A percentile compares a stretch with the other conserved stretches of the same genome.
Conservation (phyloP, 2,113 vertebrate species). For the Erpornis zantholeuca region DNA sequence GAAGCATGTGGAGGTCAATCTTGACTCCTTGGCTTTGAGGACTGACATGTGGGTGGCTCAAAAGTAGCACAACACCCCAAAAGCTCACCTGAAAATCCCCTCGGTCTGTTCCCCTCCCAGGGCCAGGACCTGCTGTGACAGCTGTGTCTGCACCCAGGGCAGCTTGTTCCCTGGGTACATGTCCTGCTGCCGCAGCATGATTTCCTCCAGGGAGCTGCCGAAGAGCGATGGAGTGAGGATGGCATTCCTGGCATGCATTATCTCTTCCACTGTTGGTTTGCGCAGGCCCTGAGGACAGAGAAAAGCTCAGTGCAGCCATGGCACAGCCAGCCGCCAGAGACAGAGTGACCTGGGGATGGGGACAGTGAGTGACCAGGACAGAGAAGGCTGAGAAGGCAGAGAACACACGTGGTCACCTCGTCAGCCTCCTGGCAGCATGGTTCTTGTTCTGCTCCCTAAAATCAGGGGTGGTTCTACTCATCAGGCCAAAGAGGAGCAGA, state of each 20-base stretch:
- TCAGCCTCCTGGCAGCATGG: background rate
- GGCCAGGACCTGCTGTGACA: conserved; percentile 85
- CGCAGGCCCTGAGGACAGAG: conserved; percentile 78
- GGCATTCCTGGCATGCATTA: conserved; percentile 81
- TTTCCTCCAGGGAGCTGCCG: conserved; percentile 87
- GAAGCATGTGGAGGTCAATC: background rate
- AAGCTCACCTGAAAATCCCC: conserved; percentile 88
- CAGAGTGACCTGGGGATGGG: too few relatives aligned
- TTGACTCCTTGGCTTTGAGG: background rate
- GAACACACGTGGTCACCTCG: accelerated
- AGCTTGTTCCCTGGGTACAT: conserved; percentile 83
- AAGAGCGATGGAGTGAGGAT: conserved; percentile 87
- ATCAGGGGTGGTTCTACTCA: background rate
- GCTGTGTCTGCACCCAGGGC: conserved; percentile 91
- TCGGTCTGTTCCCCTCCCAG: conserved; percentile 86
- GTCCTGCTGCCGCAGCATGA: conserved; percentile 86
- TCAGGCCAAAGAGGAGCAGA: background rate
- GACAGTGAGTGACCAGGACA: background rate
- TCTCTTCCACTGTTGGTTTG: conserved; percentile 87
- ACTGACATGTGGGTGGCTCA: background rate
- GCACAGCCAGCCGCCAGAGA: background rate
- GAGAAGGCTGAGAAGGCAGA: background rate
- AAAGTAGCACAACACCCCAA: background rate
- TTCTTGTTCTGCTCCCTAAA: background rate
- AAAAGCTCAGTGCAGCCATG: background rate